These are phyloP conservation scores for Mus caroli DNA, from an alignment of 2,797 vertebrate genomes.

Conservation along the genomic window DNA sequence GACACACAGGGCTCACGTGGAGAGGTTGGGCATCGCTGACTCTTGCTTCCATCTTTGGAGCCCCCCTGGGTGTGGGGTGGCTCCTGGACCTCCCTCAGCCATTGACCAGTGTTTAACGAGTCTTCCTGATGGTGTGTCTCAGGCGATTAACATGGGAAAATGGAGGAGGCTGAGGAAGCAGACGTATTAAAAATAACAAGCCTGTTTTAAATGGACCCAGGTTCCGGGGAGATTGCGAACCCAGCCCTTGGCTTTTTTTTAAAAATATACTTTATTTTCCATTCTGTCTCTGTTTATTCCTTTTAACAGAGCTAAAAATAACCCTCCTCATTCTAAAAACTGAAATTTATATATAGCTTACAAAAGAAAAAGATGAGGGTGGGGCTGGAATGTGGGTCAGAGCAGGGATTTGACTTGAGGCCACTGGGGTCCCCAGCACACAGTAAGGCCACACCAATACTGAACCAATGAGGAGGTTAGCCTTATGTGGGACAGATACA, in stretches of 20 bases:
- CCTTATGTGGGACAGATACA: rapidly evolving
- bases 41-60: background rate
- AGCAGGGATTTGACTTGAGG: background rate
- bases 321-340: conserved; percentile 67
- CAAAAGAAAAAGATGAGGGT: background rate
- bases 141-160: conserved; percentile 85
- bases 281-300: conserved; percentile 77
- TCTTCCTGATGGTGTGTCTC: conserved; percentile 78
- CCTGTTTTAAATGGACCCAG: conserved; percentile 73
- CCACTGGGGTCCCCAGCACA: rapidly evolving
- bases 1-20: rapidly evolving
- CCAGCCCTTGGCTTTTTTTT: conserved; percentile 74
- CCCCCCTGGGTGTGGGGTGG: background rate
- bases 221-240: conserved; percentile 80
- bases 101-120: conserved; percentile 62
- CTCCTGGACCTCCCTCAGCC: background rate
- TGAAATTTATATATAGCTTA: conserved; percentile 58
- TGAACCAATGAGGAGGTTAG: rapidly evolving
- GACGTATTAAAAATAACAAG: conserved; percentile 79
- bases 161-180: conserved; percentile 71
- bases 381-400: background rate
- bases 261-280: conserved; percentile 79
- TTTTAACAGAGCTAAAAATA: conserved; percentile 68
- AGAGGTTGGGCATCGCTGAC: too few species aligned
- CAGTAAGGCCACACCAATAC: rapidly evolving